phyloP scores from a whole-genome alignment of 2,888 invertebrate genomes.

The Lagria hirta region DNA sequence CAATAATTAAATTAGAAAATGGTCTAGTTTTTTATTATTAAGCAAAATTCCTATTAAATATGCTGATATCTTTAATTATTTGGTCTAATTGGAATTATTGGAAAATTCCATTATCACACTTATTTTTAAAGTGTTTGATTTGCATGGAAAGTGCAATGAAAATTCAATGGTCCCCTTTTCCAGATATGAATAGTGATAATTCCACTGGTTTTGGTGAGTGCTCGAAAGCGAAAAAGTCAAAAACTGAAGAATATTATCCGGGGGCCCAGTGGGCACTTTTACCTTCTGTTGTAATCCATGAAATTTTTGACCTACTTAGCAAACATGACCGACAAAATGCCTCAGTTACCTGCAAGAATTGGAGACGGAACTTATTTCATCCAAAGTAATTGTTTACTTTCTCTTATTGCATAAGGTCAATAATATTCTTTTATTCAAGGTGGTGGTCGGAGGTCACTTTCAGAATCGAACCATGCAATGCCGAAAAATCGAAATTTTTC shows the following conservation, averaged over 20 bases:
- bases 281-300: slow-evolving; percentile 50
- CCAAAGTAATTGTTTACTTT: slow-evolving; percentile 45
- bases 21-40: too few relatives aligned
- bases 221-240: slow-evolving; percentile 52
- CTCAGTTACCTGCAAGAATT: slow-evolving; percentile 51
- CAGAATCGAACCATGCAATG: slow-evolving; percentile 44
- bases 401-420: slow-evolving; percentile 8
- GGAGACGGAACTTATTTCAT: slow-evolving; percentile 52
- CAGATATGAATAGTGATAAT: slow-evolving; percentile 49
- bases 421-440: slow-evolving; percentile 36
- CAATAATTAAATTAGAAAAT: too few relatives aligned
- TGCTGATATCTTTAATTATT: too few relatives aligned
- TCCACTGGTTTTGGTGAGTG: slow-evolving; percentile 46
- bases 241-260: slow-evolving; percentile 35
- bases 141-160: slow-evolving; percentile 3
- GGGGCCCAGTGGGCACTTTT: slow-evolving; percentile 47
- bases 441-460: slow-evolving; percentile 52
- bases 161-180: slow-evolving; percentile 25
- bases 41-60: too few relatives aligned
- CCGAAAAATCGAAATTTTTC: slow-evolving; percentile 47
- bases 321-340: slow-evolving; percentile 49
- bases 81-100: slow-evolving; percentile 7
- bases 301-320: slow-evolving; percentile 49
- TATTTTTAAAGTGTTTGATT: slow-evolving; percentile 19
- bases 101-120: slow-evolving; percentile 24